A percentile compares a stretch with the other conserved stretches of the same genome.
These are phyloP conservation scores for Microcebus jonahi DNA, from an alignment of 2,113 vertebrate species.

Conservation along the genomic window DNA sequence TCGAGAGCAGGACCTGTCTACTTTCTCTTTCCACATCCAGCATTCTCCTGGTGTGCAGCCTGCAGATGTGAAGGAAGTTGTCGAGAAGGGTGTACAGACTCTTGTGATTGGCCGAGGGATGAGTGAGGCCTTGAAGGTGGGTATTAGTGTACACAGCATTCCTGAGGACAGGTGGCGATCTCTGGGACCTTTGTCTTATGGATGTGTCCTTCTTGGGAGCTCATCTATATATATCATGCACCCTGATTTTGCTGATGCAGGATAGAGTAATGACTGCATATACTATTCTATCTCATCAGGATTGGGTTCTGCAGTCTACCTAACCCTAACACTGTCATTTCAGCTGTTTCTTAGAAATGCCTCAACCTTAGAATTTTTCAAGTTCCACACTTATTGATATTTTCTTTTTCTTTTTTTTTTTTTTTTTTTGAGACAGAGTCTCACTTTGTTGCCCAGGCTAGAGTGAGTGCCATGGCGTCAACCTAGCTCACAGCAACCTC, in stretches of 20 bases:
- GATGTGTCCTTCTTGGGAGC: neutral
- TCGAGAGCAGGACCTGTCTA: neutral
- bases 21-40: slow-evolving; percentile 82
- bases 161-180: neutral
- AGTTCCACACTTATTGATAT: neutral
- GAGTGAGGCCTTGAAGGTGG: slow-evolving; percentile 96
- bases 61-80: slow-evolving; percentile 94
- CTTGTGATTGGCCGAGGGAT: slow-evolving; percentile 96
- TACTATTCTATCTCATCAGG: neutral
- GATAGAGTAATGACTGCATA: neutral
- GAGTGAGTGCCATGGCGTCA: too few relatives aligned
- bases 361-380: neutral
- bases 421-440: too few relatives aligned
- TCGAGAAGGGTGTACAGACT: slow-evolving; percentile 89
- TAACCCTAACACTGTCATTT: neutral
- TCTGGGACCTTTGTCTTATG: neutral
- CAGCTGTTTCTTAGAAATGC: neutral
- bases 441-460: too few relatives aligned
- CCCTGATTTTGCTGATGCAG: neutral
- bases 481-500: too few relatives aligned
- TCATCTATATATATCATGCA: neutral
- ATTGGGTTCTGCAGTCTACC: neutral
- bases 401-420: neutral
- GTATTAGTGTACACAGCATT: neutral
- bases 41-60: slow-evolving; percentile 96